Evolutionary conservation across 1,140 invertebrate genomes (phyloP), one percentile per base, ranked within the genome.

Genomic region (Drosophila bipectinata): DNA sequence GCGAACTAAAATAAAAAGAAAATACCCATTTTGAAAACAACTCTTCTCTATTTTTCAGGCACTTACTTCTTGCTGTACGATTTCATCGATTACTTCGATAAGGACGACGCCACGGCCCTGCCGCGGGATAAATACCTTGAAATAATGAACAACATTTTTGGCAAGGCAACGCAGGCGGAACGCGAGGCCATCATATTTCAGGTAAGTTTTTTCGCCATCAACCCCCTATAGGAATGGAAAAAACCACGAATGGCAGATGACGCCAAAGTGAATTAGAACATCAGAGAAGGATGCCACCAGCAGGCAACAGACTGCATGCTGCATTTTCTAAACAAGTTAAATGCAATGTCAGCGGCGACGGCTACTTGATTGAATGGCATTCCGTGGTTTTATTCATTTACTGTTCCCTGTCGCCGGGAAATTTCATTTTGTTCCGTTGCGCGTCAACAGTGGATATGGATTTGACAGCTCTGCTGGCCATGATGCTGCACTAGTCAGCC

Each of bases 61-160:
- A 97, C 97, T 2, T 97, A 97, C 92, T 98, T 98, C 92, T 94
- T 98, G 79, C 93, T 98, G 30, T 98, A 98, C 94, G 97, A 98
- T 92, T 98, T 97, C 92, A 95, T 97, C 77, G 96, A 97, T 90
- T 96, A 96, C 92, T 97, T 98, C 79, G 96, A 97, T 91, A 97
- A 97, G 91, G 96, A 97, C 90, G 94, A 95, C 32, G 94, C 96
- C 1, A 97, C 95, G 87, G 95, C 95, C 76, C 92, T 98, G 67
- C 94, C 96, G 64, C 93, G 96, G 57, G 96, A 97, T 66, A 97
- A 97, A 91, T 97, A 97, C 92, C 92, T 97, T 54, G 95, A 96
- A 67, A 97, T 97, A 75, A 95, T 97, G 88, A 96, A 97, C 91
- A 96, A 95, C 21, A 97, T 98, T 81, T 98, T 97, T 92, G 97